Evolutionary conservation across 2,113 vertebrate genomes (phyloP), one percentile per base, ranked within the genome.

Genomic region (Lota lota): DNA sequence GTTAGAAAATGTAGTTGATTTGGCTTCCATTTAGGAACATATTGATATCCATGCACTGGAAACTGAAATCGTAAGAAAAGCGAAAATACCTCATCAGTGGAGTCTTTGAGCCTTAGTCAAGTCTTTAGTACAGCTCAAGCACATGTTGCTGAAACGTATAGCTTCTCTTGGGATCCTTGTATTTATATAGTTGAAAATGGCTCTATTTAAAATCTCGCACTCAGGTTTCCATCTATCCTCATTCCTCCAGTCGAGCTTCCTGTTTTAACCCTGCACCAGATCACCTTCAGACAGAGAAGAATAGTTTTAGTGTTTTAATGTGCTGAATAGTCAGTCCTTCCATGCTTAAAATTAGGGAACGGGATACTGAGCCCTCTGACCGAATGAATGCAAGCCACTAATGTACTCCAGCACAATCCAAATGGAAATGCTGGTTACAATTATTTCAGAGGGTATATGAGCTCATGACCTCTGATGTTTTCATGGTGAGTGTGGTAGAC

Each of bases 181-280:
- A 50, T 68, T 47, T 60, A 60, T 60, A 60, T 16, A 36, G 66
- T 21, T n/a, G 66, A 47, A 60, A 60, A 19, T 47, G 40, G 20
- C 33, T 59, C 58, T 51, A 59, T 69, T 47, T 28, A 33, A 61
- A 61, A 59, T 53, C 15, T 11, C 16, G 17, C 5, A 51, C 59
- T 69, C 36, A 20, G 20, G 20, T 69, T 69, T 61, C 67, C 16
- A 24, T 51, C 22, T 40, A 17, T 58, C 58, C 67, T 69, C 16
- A 24, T 24, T 61, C 40, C 40, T 47, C 7, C 40, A 47, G 40
- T 22, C 61, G 20, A 15, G 22, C 36, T 62, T 62, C 64, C 20
- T 67, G 47, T 22, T 16, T 28, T 63, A 53, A 64, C 11, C 17
- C 11, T 61, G 51, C 22, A 62, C 54, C 17, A 54, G 68, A 61